Evolutionary conservation across 64 coral and sea anemone species (phyloP).

Genomic region (Montipora efflorescens): DNA sequence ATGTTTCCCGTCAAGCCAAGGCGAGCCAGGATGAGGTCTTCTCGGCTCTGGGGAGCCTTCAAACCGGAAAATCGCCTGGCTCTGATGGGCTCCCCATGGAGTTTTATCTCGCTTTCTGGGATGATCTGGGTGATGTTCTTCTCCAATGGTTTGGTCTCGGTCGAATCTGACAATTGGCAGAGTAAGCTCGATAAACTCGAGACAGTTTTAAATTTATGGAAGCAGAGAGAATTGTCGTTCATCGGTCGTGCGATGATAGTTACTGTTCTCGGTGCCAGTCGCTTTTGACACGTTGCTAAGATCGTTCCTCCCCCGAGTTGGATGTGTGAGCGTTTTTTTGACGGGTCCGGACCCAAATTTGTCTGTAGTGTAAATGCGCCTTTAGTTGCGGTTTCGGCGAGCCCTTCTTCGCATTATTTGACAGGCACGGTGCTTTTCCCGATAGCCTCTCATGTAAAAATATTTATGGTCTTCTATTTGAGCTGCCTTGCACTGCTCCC

Average conservation of each 20-base stretch:
- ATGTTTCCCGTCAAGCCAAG: no score
- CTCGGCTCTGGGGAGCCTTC: no score
- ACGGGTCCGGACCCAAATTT: neutral
- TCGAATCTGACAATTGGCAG: conserved; percentile 9
- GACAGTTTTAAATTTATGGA: neutral
- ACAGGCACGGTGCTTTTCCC: no score
- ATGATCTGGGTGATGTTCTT: neutral
- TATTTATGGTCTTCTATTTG: no score
- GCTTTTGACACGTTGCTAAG: conserved; percentile 17
- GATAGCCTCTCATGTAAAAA: no score
- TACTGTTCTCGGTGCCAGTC: neutral
- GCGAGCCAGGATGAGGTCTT: no score
- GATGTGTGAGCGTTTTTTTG: neutral
- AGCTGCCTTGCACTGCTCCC: no score
- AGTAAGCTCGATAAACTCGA: neutral
- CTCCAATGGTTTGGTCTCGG: neutral
- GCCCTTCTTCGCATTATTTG: no score
- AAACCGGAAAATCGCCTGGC: no score
- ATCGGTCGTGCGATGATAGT: neutral
- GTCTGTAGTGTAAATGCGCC: neutral
- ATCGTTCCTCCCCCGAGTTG: neutral
- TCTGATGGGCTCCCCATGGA: no score
- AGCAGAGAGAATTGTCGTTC: neutral
- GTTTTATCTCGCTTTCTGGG: no score
- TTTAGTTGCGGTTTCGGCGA: no score